Conservation (phyloP, 35 echinoderm and acorn worm species). For the Lytechinus variegatus region DNA sequence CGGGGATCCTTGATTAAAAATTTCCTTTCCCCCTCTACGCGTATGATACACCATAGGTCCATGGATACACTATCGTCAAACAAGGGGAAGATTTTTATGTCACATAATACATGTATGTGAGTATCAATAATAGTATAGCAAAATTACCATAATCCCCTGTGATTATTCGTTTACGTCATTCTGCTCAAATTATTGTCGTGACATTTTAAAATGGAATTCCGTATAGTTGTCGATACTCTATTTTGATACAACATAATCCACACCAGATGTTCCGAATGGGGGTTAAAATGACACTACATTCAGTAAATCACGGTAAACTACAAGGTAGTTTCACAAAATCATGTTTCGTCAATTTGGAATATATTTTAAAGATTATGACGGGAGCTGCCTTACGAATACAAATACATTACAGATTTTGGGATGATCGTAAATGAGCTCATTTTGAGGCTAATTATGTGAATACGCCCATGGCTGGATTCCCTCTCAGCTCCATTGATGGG, state of each 20-base stretch:
- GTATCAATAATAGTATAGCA: neutral
- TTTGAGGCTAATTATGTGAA: neutral
- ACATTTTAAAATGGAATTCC: neutral
- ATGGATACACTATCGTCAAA: no score
- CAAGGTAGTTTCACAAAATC: neutral
- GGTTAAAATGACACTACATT: neutral
- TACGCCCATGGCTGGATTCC: neutral
- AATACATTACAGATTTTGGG: neutral
- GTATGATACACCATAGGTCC: no score
- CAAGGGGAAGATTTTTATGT: no score
- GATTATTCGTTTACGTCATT: neutral
- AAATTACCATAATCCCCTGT: neutral
- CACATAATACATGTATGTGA: neutral
- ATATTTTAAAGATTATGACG: neutral
- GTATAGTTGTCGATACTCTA: neutral
- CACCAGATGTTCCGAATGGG: neutral
- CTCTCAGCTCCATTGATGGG: neutral
- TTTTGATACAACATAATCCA: neutral
- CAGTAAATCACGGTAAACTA: no score
- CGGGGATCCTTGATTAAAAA: no score
- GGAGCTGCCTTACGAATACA: neutral
- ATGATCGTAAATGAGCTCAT: neutral
- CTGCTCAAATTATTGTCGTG: neutral
- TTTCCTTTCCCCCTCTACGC: no score
- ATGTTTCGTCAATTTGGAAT: neutral